Evolutionary conservation across 2,113 vertebrate species (phyloP), one percentile per base, ranked within the genome.

Genomic region (Todiramphus chloris): DNA sequence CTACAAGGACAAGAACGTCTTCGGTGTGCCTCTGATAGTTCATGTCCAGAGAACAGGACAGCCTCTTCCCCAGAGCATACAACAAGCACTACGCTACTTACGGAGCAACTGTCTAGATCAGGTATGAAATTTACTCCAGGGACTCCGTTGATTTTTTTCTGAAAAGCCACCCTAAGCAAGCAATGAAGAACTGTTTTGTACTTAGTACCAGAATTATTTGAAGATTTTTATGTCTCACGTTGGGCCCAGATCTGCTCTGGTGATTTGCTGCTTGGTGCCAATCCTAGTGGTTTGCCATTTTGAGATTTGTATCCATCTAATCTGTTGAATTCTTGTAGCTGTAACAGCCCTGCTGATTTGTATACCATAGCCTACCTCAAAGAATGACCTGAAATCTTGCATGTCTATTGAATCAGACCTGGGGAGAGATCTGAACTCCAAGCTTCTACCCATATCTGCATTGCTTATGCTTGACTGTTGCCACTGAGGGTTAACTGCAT

Each of bases 1-100:
- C 96, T 99, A 99, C 96, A 99, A 98, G 97, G 99, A 99, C 96
- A 99, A 99, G 97, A 98, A 98, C 12, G 99, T 99, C 89, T 99
- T 99, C 79, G 99, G 99, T 4, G 99, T 99, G n/a, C 99, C 99
- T 63, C 98, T 99, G 84, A 99, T 99, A 39, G 98, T 99, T 72
- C 99, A 99, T 1, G 99, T 99, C 58, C 99, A 99, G 97, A 98
- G 99, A 58, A 99, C 98, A 0, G 99, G 99, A n/a, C 99, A 99
- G 55, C 99, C 99, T 4, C 97, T 99, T 91, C 99, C 99, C 41
- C 99, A 99, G 41, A 99, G 99, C 92, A 98, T 99, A 87, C 99
- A 99, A 85, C 99, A 99, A 97, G 99, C 99, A 0, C 97, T 99
- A 35, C 98, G 98, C 25, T 99, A 99, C 88, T 98, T 99, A 59